These are phyloP conservation scores for Buceros bicornis DNA, from an alignment of 2,797 vertebrate genomes.

Conservation along the genomic window DNA sequence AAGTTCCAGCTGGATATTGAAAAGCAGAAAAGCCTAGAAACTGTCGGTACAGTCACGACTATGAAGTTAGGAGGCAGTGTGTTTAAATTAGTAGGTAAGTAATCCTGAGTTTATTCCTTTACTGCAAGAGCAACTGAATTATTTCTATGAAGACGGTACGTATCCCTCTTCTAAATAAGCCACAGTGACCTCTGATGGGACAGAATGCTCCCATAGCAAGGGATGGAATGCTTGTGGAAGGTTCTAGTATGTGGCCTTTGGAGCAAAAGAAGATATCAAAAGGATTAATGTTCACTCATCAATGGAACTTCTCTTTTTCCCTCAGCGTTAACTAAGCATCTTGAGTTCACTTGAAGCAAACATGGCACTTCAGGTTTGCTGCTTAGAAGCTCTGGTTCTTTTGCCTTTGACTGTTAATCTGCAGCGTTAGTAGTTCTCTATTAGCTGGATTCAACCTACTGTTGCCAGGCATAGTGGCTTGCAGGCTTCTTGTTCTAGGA, in stretches of 20 bases:
- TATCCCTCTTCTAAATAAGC: background rate
- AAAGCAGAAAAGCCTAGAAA: background rate
- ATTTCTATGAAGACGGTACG: background rate
- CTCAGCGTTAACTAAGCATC: background rate
- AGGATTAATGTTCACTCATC: background rate
- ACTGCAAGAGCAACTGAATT: background rate
- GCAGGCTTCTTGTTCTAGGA: background rate
- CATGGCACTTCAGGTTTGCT: background rate
- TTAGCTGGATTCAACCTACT: background rate
- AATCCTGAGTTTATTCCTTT: background rate
- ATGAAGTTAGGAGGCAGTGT: background rate
- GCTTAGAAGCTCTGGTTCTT: background rate
- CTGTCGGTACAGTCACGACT: background rate
- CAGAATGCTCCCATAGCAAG: background rate
- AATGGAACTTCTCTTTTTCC: background rate
- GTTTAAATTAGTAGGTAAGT: background rate
- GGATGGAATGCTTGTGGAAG: background rate
- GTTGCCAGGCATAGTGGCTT: background rate
- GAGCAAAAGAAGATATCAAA: background rate
- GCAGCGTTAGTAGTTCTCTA: background rate
- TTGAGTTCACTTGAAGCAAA: rapidly evolving
- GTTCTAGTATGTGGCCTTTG: background rate
- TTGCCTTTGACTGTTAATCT: background rate
- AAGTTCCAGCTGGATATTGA: background rate
- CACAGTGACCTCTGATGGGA: background rate